Evolutionary conservation across 1,140 invertebrate species (phyloP).

Genomic region (Papilio glaucus): DNA sequence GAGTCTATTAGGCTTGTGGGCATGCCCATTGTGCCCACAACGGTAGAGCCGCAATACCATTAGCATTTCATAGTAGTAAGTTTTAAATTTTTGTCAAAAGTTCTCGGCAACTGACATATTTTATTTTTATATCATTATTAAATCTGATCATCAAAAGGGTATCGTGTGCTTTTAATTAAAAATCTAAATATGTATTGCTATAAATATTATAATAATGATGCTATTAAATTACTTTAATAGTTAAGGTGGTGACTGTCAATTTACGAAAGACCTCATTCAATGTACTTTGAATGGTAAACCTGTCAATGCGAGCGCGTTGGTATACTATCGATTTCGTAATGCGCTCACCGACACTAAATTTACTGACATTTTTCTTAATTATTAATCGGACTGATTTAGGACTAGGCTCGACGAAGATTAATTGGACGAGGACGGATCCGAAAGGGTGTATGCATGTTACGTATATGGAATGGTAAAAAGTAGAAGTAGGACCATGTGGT

Average conservation of each 20-base stretch:
- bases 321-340: conserved; percentile 1
- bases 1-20: no score
- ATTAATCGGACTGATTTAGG: conserved; percentile 22
- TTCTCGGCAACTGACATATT: no score
- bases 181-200: background rate
- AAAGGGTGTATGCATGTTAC: no score
- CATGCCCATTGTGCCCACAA: no score
- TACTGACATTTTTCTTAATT: conserved; percentile 23
- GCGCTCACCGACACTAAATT: background rate
- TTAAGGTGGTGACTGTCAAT: background rate
- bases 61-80: no score
- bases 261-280: conserved; percentile 16
- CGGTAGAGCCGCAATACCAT: no score
- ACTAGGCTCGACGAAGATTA: conserved; percentile 28
- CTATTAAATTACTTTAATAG: conserved; percentile 14
- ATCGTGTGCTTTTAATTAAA: background rate
- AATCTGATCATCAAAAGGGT: no score
- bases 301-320: background rate
- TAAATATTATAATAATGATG: background rate
- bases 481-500: no score
- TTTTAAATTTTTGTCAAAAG: no score
- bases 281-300: conserved; percentile 20
- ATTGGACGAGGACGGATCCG: conserved; percentile 13
- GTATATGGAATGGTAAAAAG: no score
- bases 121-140: no score